These are phyloP conservation scores for Acanthiza pusilla DNA, from an alignment of 2,797 vertebrate genomes.

Conservation along the genomic window DNA sequence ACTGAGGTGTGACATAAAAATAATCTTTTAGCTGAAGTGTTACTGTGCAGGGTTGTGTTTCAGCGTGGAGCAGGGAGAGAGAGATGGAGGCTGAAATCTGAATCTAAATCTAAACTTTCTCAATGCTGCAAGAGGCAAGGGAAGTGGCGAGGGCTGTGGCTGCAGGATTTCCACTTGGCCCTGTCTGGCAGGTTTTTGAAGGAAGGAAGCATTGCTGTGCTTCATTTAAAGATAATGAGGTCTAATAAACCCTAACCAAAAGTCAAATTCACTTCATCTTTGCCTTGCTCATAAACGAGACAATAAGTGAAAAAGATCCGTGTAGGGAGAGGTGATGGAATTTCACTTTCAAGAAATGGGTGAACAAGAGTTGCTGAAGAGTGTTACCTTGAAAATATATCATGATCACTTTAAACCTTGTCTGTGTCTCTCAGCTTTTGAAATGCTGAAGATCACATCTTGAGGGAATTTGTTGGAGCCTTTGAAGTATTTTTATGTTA, in stretches of 20 bases:
- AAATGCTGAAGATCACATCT: constrained; percentile 68
- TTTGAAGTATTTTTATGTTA: constrained; percentile 67
- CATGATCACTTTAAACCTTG: constrained; percentile 62
- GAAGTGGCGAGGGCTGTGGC: constrained; percentile 10
- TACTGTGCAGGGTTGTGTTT: not conserved
- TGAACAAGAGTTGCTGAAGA: constrained; percentile 20
- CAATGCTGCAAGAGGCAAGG: not conserved
- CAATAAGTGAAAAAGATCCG: constrained; percentile 2
- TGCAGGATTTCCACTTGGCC: constrained; percentile 19
- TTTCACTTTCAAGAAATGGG: constrained; percentile 30
- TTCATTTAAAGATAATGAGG: constrained; percentile 41
- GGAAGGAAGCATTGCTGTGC: constrained; percentile 23
- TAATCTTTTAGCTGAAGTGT: not conserved
- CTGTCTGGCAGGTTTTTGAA: not conserved
- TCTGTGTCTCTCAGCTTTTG: constrained; percentile 62
- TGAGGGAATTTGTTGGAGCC: constrained; percentile 65
- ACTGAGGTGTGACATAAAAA: not conserved
- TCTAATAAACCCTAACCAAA: constrained; percentile 7
- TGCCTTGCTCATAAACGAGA: not conserved
- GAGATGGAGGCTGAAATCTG: not conserved
- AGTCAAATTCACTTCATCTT: not conserved
- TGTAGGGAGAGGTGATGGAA: not conserved
- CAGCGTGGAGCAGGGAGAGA: not conserved
- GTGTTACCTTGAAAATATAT: constrained; percentile 57
- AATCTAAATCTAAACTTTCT: not conserved